Conservation (phyloP, 2,888 invertebrate species). For the Cantharis rustica region DNA sequence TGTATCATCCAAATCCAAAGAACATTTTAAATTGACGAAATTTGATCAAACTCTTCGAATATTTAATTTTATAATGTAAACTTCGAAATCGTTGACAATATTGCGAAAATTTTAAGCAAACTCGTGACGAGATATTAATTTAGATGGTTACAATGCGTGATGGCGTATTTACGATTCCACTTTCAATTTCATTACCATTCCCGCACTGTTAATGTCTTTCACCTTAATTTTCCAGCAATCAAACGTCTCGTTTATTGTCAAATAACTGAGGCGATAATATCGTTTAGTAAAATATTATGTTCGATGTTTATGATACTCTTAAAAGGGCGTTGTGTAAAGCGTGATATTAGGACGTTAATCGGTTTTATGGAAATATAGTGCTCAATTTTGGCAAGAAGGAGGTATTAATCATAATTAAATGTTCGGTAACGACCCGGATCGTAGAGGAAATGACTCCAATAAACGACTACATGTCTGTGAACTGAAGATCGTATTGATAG, state of each 20-base stretch:
- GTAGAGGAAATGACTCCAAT: constrained; percentile 50
- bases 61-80: background rate
- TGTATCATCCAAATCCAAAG: background rate
- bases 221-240: constrained; percentile 42
- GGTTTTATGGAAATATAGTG: constrained; percentile 64
- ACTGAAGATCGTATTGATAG: constrained; percentile 51
- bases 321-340: constrained; percentile 47
- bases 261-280: constrained; percentile 46
- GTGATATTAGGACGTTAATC: constrained; percentile 60
- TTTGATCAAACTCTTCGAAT: background rate
- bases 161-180: constrained; percentile 44
- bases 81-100: background rate
- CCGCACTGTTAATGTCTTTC: constrained; percentile 40
- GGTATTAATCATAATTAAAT: constrained; percentile 55
- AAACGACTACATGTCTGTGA: constrained; percentile 51
- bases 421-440: constrained; percentile 50
- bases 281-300: constrained; percentile 42
- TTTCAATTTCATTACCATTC: constrained; percentile 47
- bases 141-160: background rate
- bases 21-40: background rate
- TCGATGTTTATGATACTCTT: constrained; percentile 48
- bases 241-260: constrained; percentile 48
- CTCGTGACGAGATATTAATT: background rate
- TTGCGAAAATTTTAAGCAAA: background rate
- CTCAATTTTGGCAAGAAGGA: constrained; percentile 59